Conservation (phyloP, 2,888 invertebrate species). For the Eudemis profundana region DNA sequence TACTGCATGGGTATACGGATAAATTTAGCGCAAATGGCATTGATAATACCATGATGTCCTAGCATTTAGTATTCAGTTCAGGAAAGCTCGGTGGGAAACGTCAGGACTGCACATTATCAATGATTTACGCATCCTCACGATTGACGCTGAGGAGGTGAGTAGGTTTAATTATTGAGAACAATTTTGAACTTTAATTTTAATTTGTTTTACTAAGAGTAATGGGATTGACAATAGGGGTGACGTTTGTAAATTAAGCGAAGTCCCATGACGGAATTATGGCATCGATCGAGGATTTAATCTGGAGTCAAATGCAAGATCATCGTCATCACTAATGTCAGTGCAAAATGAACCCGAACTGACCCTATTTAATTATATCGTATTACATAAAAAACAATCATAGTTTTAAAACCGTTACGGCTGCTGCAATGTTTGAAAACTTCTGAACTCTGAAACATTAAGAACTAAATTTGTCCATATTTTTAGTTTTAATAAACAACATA, state of each 20-base stretch:
- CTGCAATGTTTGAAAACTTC: no score
- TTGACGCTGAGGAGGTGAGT: conserved; percentile 39
- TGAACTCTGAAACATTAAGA: no score
- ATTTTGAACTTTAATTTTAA: not conserved
- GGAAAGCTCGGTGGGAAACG: conserved; percentile 47
- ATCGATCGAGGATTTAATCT: no score
- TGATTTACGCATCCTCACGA: conserved; percentile 48
- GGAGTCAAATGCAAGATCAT: no score
- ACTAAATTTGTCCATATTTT: not conserved
- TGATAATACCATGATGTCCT: conserved; percentile 14
- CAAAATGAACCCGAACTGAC: no score
- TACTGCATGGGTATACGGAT: conserved; percentile 1
- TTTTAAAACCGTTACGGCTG: no score
- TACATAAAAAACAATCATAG: no score
- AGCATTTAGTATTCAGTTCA: conserved; percentile 46
- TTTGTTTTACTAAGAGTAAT: not conserved
- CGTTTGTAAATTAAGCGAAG: no score
- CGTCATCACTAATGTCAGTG: no score
- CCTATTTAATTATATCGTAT: no score
- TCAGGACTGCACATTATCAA: conserved; percentile 27
- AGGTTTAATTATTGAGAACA: conserved; percentile 20
- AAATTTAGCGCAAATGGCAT: not conserved
- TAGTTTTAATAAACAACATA: not conserved
- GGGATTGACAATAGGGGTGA: no score
- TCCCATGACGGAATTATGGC: no score